A percentile compares a stretch with the other conserved stretches of the same genome.
Evolutionary conservation across 92 coral and sea anemone genomes (phyloP).

Genomic region (Epizoanthus rinbou): DNA sequence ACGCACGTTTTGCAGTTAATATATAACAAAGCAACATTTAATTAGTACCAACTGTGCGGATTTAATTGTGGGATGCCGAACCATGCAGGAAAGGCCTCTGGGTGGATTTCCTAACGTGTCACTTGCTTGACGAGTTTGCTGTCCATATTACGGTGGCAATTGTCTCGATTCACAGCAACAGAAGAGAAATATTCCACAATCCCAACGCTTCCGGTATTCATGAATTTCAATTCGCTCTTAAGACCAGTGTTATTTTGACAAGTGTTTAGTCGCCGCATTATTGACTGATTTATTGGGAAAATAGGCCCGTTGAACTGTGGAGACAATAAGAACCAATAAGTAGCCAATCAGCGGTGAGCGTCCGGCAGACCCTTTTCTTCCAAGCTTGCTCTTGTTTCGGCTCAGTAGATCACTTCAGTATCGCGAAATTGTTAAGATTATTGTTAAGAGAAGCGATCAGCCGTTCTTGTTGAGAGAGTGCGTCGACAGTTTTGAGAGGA

Average conservation of each 20-base stretch:
- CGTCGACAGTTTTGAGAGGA: conserved; percentile 40
- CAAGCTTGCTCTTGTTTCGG: conserved; percentile 58
- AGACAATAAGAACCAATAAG: conserved; percentile 36
- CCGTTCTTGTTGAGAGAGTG: conserved; percentile 48
- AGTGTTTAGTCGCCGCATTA: conserved; percentile 71
- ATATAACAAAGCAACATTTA: conserved; percentile 85
- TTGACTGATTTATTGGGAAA: conserved; percentile 72
- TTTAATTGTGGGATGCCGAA: conserved; percentile 55
- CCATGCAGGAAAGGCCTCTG: conserved; percentile 12
- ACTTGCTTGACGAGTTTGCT: conserved; percentile 1
- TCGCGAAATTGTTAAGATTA: conserved; percentile 68
- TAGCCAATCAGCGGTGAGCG: conserved; percentile 71
- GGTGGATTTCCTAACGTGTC: conserved; percentile 38
- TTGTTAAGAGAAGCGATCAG: conserved; percentile 55
- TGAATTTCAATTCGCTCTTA: conserved; percentile 66
- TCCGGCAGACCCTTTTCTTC: conserved; percentile 70
- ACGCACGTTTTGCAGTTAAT: conserved; percentile 73
- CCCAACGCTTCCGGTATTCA: conserved; percentile 80
- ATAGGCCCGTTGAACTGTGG: conserved; percentile 75
- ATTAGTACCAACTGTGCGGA: conserved; percentile 64
- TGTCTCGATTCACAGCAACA: conserved; percentile 10
- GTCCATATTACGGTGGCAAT: conserved; percentile 35
- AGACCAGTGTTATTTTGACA: conserved; percentile 86
- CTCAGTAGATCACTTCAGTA: conserved; percentile 59
- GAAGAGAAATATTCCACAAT: conserved; percentile 38